A percentile compares a stretch with the other conserved stretches of the same genome.
phyloP scores from a whole-genome alignment of 2,113 vertebrate genomes.

The Grammomys surdaster region DNA sequence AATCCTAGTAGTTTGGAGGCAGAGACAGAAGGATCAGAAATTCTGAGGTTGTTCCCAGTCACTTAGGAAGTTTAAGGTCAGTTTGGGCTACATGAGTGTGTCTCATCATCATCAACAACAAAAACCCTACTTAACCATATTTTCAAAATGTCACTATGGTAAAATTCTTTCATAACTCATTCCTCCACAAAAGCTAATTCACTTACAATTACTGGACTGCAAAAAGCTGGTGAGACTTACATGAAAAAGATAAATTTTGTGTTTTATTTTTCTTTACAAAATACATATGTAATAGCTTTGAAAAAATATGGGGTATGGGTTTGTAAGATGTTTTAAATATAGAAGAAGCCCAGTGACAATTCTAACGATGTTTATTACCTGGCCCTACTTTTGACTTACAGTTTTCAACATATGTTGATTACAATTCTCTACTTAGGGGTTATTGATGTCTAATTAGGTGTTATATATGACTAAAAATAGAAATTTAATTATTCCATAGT shows the following conservation, averaged over 20 bases:
- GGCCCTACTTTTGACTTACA: background rate
- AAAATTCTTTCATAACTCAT: background rate
- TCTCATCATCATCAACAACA: background rate
- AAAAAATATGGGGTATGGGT: background rate
- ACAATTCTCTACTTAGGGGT: constrained; percentile 39
- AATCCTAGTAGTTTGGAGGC: background rate
- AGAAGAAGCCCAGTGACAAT: constrained; percentile 41
- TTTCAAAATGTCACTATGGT: constrained; percentile 60
- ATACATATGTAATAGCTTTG: background rate
- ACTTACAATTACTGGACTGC: background rate
- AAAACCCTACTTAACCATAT: background rate
- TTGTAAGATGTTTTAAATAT: constrained; percentile 37
- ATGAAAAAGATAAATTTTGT: constrained; percentile 13
- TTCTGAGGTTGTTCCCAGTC: background rate
- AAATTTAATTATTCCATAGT: constrained; percentile 20
- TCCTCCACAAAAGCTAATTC: background rate
- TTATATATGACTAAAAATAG: constrained; percentile 14
- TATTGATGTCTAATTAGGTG: constrained; percentile 19
- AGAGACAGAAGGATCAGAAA: background rate
- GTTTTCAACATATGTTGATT: constrained; percentile 30
- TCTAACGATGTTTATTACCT: background rate
- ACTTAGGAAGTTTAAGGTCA: background rate
- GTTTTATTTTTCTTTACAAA: constrained; percentile 57
- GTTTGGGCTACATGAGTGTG: background rate
- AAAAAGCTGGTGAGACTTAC: constrained; percentile 47